Evolutionary conservation across 2,797 vertebrate genomes (phyloP), one percentile per base, ranked within the genome.

Genomic region (Glyptemys insculpta): DNA sequence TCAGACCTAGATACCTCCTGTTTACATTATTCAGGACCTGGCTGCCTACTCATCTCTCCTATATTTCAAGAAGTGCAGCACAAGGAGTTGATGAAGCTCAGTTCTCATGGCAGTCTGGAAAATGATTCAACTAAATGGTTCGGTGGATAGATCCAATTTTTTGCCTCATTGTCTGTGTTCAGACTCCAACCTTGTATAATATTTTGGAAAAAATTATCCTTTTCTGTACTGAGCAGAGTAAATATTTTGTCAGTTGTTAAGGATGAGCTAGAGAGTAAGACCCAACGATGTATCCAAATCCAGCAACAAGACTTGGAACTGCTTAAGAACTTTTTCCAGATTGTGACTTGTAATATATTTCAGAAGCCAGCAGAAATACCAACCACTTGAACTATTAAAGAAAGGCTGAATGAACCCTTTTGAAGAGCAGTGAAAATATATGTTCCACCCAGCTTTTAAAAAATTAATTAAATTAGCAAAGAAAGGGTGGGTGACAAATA

Each of bases 181-280:
- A 98, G 97, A 98, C 97, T 98, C 98, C 98, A 98, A 96, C 95
- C 98, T 96, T 95, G 97, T 98, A 98, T 98, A 98, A 98, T 98
- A 98, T 98, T 98, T 98, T 98, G 98, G 98, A 98, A 98, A 98
- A 98, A 98, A 97, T 98, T 98, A 88, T 91, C 97, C 97, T 98
- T 98, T 98, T 98, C 97, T 97, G 97, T 97, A 95, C 97, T 53
- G 96, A 97, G 98, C 98, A 94, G 97, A 98, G 98, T 99, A 99
- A 99, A 99, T 99, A 99, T 99, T 99, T 99, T 98, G 98, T 98
- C 98, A 99, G 99, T 99, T 99, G 99, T 99, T 98, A 99, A 98
- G 99, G 99, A 99, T 98, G 98, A 99, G 98, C 98, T 98, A 97
- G 97, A 96, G 97, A 97, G 94, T 97, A 95, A 98, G 98, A 98